Evolutionary conservation across 2,797 vertebrate genomes (phyloP).

Genomic region (Mus minutoides): DNA sequence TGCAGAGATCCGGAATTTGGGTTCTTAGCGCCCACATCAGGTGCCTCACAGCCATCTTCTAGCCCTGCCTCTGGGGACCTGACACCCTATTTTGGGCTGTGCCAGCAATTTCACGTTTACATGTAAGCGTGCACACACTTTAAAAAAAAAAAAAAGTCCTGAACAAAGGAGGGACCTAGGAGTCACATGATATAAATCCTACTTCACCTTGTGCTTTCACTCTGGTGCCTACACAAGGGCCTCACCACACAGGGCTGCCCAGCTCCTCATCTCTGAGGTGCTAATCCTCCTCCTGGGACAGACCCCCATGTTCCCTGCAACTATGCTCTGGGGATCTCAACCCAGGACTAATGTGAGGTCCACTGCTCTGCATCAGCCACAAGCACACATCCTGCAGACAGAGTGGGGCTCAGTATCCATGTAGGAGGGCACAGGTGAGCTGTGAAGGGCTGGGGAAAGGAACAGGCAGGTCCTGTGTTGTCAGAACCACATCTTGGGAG

Average conservation of each 20-base stretch:
- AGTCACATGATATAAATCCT: background rate
- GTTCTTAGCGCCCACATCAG: background rate
- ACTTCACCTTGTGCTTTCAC: background rate
- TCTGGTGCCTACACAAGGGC: background rate
- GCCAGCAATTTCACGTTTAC: background rate
- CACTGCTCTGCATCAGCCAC: background rate
- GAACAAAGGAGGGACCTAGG: constrained; percentile 41
- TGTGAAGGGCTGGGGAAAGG: background rate
- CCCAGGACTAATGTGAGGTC: background rate
- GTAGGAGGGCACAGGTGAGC: background rate
- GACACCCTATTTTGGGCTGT: background rate
- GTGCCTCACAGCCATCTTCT: no score
- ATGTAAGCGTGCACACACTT: background rate
- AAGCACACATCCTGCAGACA: no score
- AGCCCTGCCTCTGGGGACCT: background rate
- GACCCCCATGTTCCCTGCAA: background rate
- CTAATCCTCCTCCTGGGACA: background rate
- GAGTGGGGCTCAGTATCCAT: no score
- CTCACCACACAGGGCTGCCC: background rate
- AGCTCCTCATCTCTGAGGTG: background rate
- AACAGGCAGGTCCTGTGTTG: background rate
- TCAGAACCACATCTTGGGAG: background rate
- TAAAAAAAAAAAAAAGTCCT: constrained; percentile 64
- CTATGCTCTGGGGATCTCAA: background rate
- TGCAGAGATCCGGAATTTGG: background rate